These are phyloP conservation scores for Euwallacea similis DNA, from an alignment of 1,140 invertebrate genomes.

Conservation along the genomic window DNA sequence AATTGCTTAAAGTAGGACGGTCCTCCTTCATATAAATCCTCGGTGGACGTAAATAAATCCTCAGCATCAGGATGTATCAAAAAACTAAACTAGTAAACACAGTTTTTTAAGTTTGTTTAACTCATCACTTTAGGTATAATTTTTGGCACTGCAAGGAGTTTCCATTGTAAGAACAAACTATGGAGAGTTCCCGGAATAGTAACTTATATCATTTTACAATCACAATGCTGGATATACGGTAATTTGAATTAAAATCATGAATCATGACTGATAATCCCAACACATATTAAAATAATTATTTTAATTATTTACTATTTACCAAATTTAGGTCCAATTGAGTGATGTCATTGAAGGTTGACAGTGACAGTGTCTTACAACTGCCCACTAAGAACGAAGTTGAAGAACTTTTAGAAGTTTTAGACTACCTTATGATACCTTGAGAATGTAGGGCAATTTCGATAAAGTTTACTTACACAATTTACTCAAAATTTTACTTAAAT, in stretches of 20 bases:
- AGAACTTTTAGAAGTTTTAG: too few relatives aligned
- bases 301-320: neutral
- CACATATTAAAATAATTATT: neutral
- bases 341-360: neutral
- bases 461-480: too few relatives aligned
- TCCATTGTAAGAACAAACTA: neutral
- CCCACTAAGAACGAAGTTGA: too few relatives aligned
- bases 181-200: neutral
- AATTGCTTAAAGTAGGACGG: neutral
- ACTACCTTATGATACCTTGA: too few relatives aligned
- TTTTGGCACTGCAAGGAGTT: neutral
- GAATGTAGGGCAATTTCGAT: too few relatives aligned
- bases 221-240: neutral
- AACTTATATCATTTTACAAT: neutral
- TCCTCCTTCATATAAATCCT: neutral
- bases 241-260: neutral
- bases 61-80: neutral
- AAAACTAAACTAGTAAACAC: neutral
- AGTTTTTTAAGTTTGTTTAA: neutral
- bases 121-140: conserved; percentile 2
- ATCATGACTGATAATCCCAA: neutral
- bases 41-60: neutral
- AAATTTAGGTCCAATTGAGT: neutral
- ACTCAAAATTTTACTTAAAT: too few relatives aligned
- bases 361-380: too few relatives aligned